Percentiles rank a stretch among this genome's conserved stretches.
Evolutionary conservation across 1,140 invertebrate species (phyloP).

Genomic region (Nymphalis io): DNA sequence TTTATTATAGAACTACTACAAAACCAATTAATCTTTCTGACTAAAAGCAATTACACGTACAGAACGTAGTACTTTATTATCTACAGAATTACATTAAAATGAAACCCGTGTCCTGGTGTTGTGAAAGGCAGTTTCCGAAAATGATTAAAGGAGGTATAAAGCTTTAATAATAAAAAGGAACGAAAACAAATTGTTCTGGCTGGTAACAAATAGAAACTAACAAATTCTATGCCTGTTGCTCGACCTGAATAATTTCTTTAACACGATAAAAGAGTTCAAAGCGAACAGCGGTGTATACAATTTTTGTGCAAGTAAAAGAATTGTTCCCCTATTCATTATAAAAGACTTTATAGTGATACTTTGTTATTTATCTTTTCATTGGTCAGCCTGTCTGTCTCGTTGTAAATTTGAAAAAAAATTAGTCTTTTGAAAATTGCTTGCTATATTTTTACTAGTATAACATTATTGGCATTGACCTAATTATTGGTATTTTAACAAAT

Average conservation of each 20-base stretch:
- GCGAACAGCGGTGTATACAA: conserved; percentile 11
- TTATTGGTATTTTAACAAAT: too few relatives aligned
- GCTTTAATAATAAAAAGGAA: conserved; percentile 2
- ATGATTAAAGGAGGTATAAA: conserved; percentile 7
- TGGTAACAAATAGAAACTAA: conserved; percentile 5
- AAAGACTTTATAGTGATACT: conserved; percentile 12
- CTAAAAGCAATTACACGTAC: too few relatives aligned
- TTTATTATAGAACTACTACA: too few relatives aligned
- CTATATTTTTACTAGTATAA: neutral
- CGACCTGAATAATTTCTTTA: conserved; percentile 13
- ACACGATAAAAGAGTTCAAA: conserved; percentile 10
- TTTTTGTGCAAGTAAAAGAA: conserved; percentile 4
- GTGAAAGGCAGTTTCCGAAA: neutral
- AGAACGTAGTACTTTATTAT: too few relatives aligned
- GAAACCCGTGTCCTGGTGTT: neutral
- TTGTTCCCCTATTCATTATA: conserved; percentile 13
- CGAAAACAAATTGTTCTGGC: neutral
- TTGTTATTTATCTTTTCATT: conserved; percentile 9
- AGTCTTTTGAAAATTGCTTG: neutral
- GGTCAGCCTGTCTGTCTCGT: neutral
- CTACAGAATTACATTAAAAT: neutral
- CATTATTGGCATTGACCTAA: too few relatives aligned
- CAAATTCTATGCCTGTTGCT: conserved; percentile 16
- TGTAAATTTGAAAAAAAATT: neutral
- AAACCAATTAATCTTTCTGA: too few relatives aligned